Evolutionary conservation across 2,797 vertebrate species (phyloP).

Genomic region (Gymnothorax reevesii): DNA sequence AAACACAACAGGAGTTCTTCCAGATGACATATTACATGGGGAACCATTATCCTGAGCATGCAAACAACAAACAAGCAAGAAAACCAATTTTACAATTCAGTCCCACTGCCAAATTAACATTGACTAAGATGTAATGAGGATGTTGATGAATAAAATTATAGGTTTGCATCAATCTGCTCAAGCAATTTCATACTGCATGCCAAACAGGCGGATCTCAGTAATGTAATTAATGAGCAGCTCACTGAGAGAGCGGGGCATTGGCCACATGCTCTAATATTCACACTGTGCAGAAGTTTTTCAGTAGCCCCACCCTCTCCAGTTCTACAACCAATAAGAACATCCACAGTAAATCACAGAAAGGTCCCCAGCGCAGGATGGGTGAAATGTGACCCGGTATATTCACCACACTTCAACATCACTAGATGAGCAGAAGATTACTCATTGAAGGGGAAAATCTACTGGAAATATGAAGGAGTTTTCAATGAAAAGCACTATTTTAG

Average conservation of each 20-base stretch:
- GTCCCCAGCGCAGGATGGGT: constrained; percentile 9
- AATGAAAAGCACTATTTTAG: too few species aligned
- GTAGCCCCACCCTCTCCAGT: constrained; percentile 35
- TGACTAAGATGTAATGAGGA: background rate
- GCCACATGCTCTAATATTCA: constrained; percentile 48
- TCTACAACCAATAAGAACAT: constrained; percentile 47
- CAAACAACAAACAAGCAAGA: background rate
- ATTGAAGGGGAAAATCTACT: too few species aligned
- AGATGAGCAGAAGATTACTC: background rate
- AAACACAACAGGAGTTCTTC: background rate
- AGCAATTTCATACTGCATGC: background rate
- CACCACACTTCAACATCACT: background rate
- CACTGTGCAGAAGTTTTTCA: constrained; percentile 43
- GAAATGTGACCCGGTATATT: background rate
- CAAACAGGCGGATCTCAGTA: constrained; percentile 16
- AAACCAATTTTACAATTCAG: background rate
- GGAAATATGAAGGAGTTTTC: too few species aligned
- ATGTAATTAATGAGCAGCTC: constrained; percentile 12
- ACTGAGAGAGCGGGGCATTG: constrained; percentile 63
- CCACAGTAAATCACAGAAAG: background rate
- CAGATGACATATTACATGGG: background rate
- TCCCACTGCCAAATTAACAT: background rate
- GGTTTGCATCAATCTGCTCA: background rate
- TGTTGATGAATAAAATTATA: background rate
- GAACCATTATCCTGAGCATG: background rate